These are phyloP conservation scores for Atta texana DNA, from an alignment of 1,140 invertebrate species.

Conservation along the genomic window DNA sequence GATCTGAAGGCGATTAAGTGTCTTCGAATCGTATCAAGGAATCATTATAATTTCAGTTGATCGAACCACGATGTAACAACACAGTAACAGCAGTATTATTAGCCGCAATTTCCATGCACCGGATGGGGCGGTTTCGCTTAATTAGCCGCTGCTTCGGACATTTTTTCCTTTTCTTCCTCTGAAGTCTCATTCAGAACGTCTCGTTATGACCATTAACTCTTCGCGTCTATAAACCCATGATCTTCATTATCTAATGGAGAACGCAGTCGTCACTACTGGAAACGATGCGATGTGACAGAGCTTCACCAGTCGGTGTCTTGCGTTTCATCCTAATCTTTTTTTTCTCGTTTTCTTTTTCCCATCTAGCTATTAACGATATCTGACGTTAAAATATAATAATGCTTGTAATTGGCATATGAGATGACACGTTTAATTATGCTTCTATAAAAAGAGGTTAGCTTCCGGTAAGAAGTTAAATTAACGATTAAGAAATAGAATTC, in stretches of 20 bases:
- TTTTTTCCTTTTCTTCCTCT: constrained; percentile 45
- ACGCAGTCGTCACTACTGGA: constrained; percentile 71
- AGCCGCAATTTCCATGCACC: constrained; percentile 72
- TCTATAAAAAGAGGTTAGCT: not conserved
- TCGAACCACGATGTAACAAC: not conserved
- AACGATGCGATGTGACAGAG: constrained; percentile 63
- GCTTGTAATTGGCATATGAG: not conserved
- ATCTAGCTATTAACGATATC: not conserved
- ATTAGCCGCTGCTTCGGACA: constrained; percentile 74
- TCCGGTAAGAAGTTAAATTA: constrained; percentile 27
- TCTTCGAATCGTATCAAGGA: constrained; percentile 59
- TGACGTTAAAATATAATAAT: constrained; percentile 11
- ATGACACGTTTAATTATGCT: constrained; percentile 26
- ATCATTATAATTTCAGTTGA: constrained; percentile 69
- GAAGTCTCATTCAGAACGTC: constrained; percentile 65
- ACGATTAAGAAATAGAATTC: not conserved
- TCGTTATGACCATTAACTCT: constrained; percentile 74
- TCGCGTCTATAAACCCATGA: constrained; percentile 68
- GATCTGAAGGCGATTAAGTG: not conserved
- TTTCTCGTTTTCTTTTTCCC: not conserved
- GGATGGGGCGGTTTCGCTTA: constrained; percentile 70
- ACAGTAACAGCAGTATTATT: constrained; percentile 74
- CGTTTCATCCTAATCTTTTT: not conserved
- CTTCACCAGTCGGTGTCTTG: not conserved
- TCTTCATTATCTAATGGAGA: constrained; percentile 73